These are phyloP conservation scores for Polypedilum pembai DNA, from an alignment of 1,140 invertebrate genomes.

Conservation along the genomic window DNA sequence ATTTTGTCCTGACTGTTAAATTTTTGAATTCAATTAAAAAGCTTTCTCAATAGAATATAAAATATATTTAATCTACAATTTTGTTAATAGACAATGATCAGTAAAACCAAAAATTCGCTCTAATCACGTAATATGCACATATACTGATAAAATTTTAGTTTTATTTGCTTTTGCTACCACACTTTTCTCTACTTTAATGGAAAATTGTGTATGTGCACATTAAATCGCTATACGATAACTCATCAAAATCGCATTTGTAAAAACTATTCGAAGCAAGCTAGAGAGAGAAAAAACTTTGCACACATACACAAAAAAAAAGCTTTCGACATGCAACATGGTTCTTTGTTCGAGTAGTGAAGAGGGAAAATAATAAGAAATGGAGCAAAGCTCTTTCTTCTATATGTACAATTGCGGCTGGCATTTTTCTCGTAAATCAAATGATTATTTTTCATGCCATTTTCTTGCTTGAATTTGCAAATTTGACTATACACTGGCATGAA, in stretches of 20 bases:
- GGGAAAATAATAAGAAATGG: background rate
- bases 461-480: constrained; percentile 21
- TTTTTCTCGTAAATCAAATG: constrained; percentile 16
- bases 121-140: too few species aligned
- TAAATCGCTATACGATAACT: background rate
- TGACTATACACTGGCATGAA: too few species aligned
- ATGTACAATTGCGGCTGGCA: background rate
- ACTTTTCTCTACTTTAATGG: too few species aligned
- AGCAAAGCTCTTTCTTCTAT: background rate
- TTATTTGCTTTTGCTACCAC: too few species aligned
- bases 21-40: too few species aligned
- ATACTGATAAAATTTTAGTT: too few species aligned
- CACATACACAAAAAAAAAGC: background rate
- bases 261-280: background rate
- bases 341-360: background rate
- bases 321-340: background rate
- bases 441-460: constrained; percentile 20
- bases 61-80: too few species aligned
- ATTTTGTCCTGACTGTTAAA: too few species aligned
- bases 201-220: too few species aligned
- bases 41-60: too few species aligned
- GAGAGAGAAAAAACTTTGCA: background rate
- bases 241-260: constrained; percentile 18
- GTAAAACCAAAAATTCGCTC: too few species aligned
- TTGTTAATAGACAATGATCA: too few species aligned